Evolutionary conservation across 2,797 vertebrate species (phyloP).

Genomic region (Alectoris magna): DNA sequence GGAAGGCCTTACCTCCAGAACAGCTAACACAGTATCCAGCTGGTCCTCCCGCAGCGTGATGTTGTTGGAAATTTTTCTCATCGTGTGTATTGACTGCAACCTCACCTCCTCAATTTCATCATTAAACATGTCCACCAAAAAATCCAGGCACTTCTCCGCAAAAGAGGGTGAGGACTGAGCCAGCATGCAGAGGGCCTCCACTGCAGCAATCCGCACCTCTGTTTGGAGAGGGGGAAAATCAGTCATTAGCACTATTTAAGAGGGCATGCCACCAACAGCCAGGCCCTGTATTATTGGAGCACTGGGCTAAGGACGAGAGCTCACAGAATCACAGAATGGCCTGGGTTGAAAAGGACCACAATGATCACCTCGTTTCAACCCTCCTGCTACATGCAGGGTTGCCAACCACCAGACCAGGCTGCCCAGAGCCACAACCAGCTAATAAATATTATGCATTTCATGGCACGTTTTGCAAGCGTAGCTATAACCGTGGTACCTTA

Average conservation of each 20-base stretch:
- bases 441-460: neutral
- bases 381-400: no score
- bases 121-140: constrained; percentile 99
- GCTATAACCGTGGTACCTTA: neutral
- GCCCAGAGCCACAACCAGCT: no score
- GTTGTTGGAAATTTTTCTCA: constrained; percentile 94
- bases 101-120: constrained; percentile 98
- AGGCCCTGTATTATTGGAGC: neutral
- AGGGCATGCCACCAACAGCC: neutral
- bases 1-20: constrained; percentile 88
- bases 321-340: no score
- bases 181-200: constrained; percentile 93
- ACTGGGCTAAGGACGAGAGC: neutral
- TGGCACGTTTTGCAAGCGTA: neutral
- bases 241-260: neutral
- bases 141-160: constrained; percentile 97
- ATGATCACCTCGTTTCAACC: no score
- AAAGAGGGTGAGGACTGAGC: constrained; percentile 92
- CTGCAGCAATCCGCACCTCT: constrained; percentile 96
- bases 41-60: constrained; percentile 97
- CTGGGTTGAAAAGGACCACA: no score
- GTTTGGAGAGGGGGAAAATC: neutral
- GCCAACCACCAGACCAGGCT: no score
- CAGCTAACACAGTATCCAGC: constrained; percentile 94
- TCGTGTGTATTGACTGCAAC: constrained; percentile 95